phyloP scores from a whole-genome alignment of 2,113 vertebrate species.

The Trematocara unimaculatum region DNA sequence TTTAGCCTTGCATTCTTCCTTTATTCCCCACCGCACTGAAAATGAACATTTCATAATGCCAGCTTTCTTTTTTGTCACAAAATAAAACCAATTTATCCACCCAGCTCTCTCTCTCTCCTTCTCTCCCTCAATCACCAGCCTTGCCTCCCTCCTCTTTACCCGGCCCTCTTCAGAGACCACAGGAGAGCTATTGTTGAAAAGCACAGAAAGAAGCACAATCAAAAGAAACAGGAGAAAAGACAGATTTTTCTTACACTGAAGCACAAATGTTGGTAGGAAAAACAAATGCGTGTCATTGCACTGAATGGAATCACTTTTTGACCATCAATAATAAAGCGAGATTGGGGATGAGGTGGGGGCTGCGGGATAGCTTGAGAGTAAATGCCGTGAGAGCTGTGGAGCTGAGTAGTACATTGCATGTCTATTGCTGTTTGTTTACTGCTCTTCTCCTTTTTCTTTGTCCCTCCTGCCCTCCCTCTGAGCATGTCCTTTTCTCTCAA shows the following conservation, averaged over 20 bases:
- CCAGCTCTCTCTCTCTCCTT: slow-evolving; percentile 8
- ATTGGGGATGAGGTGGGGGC: not conserved
- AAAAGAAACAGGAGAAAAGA: slow-evolving; percentile 59
- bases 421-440: slow-evolving; percentile 39
- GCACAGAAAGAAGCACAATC: slow-evolving; percentile 53
- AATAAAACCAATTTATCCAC: slow-evolving; percentile 51
- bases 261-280: slow-evolving; percentile 48
- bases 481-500: slow-evolving; percentile 46
- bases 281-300: slow-evolving; percentile 23
- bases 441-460: slow-evolving; percentile 24
- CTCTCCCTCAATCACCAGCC: not conserved
- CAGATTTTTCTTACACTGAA: slow-evolving; percentile 68
- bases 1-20: not conserved
- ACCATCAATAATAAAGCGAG: slow-evolving; percentile 54
- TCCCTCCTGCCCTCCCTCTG: slow-evolving; percentile 12
- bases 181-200: slow-evolving; percentile 68
- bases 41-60: slow-evolving; percentile 19
- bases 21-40: not conserved
- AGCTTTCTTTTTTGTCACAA: slow-evolving; percentile 39
- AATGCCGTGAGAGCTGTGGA: not conserved
- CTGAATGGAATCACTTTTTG: slow-evolving; percentile 44
- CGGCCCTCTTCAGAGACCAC: slow-evolving; percentile 40
- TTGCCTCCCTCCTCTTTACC: not conserved
- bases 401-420: not conserved
- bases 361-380: not conserved